Evolutionary conservation across 2,797 vertebrate species (phyloP).

Genomic region (Tragelaphus oryx): DNA sequence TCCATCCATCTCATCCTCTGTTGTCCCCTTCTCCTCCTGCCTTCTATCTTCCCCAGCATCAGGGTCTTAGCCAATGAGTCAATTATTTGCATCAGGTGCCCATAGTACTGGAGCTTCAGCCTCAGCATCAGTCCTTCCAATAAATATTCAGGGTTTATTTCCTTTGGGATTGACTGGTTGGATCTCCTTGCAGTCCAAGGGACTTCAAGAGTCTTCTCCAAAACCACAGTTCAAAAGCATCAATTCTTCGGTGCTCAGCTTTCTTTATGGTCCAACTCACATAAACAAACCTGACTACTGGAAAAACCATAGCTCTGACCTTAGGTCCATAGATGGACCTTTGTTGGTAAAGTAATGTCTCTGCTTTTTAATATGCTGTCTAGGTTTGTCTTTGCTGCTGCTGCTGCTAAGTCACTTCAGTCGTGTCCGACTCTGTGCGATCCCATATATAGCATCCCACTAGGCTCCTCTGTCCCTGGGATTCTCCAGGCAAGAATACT

Average conservation of each 20-base stretch:
- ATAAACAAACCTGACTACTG: background rate
- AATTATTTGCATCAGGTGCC: background rate
- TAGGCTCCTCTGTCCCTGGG: too few species aligned
- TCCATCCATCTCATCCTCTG: background rate
- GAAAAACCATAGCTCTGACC: background rate
- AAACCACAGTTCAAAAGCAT: background rate
- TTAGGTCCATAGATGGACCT: background rate
- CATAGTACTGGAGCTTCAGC: background rate
- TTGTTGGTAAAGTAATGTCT: background rate
- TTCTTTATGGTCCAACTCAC: background rate
- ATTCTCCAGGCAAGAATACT: too few species aligned
- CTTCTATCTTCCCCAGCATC: background rate
- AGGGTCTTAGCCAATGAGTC: background rate
- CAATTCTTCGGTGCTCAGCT: background rate
- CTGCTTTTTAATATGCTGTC: background rate
- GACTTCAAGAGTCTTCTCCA: background rate
- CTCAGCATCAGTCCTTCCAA: background rate
- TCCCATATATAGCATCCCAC: too few species aligned
- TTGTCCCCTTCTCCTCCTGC: rapidly evolving
- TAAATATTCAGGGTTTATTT: background rate
- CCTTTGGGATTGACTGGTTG: background rate
- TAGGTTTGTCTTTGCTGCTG: background rate
- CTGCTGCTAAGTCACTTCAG: too few species aligned
- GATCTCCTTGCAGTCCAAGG: background rate
- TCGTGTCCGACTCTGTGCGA: too few species aligned